These are phyloP conservation scores for Piprites chloris DNA, from an alignment of 2,113 vertebrate genomes.

Conservation along the genomic window DNA sequence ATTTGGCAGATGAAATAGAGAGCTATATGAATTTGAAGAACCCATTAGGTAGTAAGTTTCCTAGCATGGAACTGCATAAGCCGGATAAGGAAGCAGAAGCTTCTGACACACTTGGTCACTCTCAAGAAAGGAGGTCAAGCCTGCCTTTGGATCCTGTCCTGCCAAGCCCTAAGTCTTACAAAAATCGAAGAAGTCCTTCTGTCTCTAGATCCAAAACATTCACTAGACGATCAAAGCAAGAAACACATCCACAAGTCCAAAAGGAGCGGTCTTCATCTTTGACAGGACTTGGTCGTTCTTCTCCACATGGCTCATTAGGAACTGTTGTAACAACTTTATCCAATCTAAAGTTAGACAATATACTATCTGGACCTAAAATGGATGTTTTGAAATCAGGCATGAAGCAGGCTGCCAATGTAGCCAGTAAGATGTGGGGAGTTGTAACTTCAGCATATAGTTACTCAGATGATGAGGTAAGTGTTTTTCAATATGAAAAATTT, in stretches of 20 bases:
- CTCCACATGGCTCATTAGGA: conserved; percentile 86
- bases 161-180: conserved; percentile 43
- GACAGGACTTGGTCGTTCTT: conserved; percentile 83
- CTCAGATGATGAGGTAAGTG: conserved; percentile 89
- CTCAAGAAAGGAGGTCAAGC: conserved; percentile 86
- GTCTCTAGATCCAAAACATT: conserved; percentile 90
- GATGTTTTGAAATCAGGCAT: conserved; percentile 91
- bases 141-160: conserved; percentile 78
- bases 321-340: conserved; percentile 92
- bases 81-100: conserved; percentile 18
- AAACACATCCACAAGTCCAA: conserved; percentile 53
- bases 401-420: conserved; percentile 94
- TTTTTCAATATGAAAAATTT: neutral
- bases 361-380: conserved; percentile 93
- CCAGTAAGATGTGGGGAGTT: conserved; percentile 93
- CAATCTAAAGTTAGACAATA: conserved; percentile 88
- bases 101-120: neutral
- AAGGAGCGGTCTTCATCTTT: conserved; percentile 81
- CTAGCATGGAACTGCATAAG: conserved; percentile 90
- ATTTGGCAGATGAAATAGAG: conserved; percentile 96
- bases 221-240: conserved; percentile 77
- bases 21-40: conserved; percentile 94
- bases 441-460: conserved; percentile 88
- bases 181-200: conserved; percentile 72
- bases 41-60: conserved; percentile 84